A percentile compares a stretch with the other conserved stretches of the same genome.
These are phyloP conservation scores for Pararge aegeria DNA, from an alignment of 1,140 invertebrate genomes.

Conservation along the genomic window DNA sequence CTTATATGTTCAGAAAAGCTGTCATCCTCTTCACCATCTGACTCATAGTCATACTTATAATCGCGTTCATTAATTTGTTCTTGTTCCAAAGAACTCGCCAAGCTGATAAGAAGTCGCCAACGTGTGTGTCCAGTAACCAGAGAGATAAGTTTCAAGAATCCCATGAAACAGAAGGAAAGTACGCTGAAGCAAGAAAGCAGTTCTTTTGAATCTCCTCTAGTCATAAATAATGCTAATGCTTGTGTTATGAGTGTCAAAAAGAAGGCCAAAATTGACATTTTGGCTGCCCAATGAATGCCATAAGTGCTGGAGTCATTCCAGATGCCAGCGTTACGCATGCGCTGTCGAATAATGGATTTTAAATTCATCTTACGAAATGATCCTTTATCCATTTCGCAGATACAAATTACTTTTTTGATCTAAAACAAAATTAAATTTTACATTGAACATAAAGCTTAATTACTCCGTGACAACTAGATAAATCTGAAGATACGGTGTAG, in stretches of 20 bases:
- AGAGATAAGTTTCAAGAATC: conserved; percentile 44
- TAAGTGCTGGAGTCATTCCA: conserved; percentile 4
- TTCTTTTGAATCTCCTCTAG: conserved; percentile 40
- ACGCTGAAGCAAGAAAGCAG: conserved; percentile 56
- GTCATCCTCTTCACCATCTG: conserved; percentile 38
- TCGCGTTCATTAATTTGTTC: conserved; percentile 29
- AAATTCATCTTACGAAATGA: not conserved
- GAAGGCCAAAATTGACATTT: conserved; percentile 41
- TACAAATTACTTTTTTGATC: not conserved
- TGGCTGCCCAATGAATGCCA: conserved; percentile 32
- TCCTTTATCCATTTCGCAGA: not conserved
- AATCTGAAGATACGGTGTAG: too few species aligned
- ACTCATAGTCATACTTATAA: conserved; percentile 39
- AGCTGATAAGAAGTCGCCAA: conserved; percentile 40
- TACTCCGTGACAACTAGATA: too few species aligned
- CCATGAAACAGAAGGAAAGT: conserved; percentile 53
- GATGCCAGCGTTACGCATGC: conserved; percentile 27
- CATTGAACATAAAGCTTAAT: too few species aligned
- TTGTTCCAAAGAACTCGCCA: conserved; percentile 42
- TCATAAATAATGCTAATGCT: conserved; percentile 35
- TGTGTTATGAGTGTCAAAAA: conserved; percentile 38
- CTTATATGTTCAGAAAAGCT: conserved; percentile 31
- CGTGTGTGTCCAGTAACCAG: conserved; percentile 28
- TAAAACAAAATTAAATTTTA: not conserved
- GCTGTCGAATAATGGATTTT: conserved; percentile 9